Conservation (phyloP, 2,797 vertebrate genomes). For the Squalus acanthias region DNA sequence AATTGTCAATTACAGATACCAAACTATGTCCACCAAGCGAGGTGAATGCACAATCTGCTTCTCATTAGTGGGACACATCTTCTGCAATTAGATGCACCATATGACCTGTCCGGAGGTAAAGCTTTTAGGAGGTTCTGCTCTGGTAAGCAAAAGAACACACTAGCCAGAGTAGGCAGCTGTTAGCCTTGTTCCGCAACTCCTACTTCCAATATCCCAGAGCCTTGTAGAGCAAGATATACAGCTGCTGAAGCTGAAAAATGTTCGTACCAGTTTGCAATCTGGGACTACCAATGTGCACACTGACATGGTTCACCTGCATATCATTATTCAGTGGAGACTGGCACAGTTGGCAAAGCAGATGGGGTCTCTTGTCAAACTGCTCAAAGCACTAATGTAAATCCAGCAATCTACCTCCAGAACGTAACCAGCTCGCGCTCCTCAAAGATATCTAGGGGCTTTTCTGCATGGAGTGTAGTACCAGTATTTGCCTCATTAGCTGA, state of each 20-base stretch:
- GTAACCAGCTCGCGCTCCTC: neutral
- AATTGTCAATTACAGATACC: neutral
- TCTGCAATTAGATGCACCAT: neutral
- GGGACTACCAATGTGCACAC: slow-evolving; percentile 1
- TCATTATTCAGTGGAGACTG: neutral
- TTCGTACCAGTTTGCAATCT: neutral
- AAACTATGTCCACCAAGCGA: neutral
- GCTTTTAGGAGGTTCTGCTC: neutral
- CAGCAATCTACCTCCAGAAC: neutral
- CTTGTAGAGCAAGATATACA: neutral
- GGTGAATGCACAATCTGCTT: neutral
- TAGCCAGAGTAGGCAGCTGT: slow-evolving; percentile 16
- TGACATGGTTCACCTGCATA: slow-evolving; percentile 21
- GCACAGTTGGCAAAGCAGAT: slow-evolving; percentile 22
- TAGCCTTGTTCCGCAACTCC: neutral
- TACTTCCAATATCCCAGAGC: slow-evolving; percentile 4
- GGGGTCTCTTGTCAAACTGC: slow-evolving; percentile 8
- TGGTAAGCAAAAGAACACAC: neutral
- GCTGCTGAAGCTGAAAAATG: slow-evolving; percentile 4
- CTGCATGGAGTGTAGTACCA: neutral
- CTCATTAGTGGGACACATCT: neutral
- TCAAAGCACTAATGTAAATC: slow-evolving; percentile 10
- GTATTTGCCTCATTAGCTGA: neutral
- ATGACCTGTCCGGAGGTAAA: neutral
- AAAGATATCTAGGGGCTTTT: neutral